A percentile compares a stretch with the other conserved stretches of the same genome.
These are phyloP conservation scores for Mirounga angustirostris DNA, from an alignment of 2,113 vertebrate species.

Conservation along the genomic window DNA sequence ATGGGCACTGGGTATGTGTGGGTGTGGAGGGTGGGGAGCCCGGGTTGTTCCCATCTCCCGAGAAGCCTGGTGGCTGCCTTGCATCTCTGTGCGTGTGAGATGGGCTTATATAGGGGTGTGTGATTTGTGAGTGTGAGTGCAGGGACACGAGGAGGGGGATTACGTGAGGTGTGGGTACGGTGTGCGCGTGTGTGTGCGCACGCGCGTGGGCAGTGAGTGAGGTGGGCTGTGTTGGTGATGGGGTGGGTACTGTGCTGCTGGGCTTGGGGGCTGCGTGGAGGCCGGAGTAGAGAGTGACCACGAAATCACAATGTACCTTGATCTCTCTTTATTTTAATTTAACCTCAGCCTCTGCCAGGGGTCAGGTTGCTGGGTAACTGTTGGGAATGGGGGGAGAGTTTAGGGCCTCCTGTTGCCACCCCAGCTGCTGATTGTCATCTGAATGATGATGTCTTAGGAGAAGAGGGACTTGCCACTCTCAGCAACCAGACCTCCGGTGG, in stretches of 20 bases:
- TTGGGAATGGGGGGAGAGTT: slow-evolving; percentile 20
- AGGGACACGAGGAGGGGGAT: background rate
- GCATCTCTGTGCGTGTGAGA: background rate
- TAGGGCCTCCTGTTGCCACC: background rate
- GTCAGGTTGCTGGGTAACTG: slow-evolving; percentile 57
- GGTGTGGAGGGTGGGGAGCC: slow-evolving; percentile 56
- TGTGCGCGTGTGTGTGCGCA: rapidly evolving
- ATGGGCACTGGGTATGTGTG: background rate
- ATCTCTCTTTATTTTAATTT: slow-evolving; percentile 71
- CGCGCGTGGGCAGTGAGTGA: background rate
- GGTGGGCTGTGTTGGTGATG: background rate
- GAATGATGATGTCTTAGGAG: slow-evolving; percentile 15
- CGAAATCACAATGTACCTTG: slow-evolving; percentile 65
- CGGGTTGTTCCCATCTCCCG: background rate
- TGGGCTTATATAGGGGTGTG: background rate
- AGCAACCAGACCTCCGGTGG: background rate
- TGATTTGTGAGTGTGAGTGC: background rate
- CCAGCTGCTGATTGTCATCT: slow-evolving; percentile 6
- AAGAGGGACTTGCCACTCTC: background rate
- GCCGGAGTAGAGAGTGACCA: slow-evolving; percentile 58
- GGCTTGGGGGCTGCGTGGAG: slow-evolving; percentile 24
- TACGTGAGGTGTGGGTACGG: background rate
- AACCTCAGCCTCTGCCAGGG: slow-evolving; percentile 44
- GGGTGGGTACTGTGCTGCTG: background rate
- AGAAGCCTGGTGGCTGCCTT: slow-evolving; percentile 9